Evolutionary conservation across 2,888 invertebrate genomes (phyloP).

Genomic region (Leptinotarsa rubiginosa): DNA sequence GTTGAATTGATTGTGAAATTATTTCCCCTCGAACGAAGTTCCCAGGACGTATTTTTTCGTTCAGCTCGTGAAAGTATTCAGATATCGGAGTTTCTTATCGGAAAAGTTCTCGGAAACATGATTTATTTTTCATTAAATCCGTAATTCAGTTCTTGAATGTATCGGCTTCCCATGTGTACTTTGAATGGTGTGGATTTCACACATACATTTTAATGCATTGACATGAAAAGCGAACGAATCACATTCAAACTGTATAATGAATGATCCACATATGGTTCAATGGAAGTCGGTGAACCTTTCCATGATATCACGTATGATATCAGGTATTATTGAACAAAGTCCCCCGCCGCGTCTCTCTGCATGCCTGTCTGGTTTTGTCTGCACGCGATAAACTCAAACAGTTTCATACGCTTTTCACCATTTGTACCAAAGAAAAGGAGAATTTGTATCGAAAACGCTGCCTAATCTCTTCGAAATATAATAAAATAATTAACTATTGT

Average conservation of each 20-base stretch:
- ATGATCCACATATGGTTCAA: too few relatives aligned
- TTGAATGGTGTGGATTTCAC: neutral
- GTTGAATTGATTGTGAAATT: constrained; percentile 38
- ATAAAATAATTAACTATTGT: too few relatives aligned
- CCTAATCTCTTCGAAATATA: too few relatives aligned
- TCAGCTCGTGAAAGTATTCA: constrained; percentile 24
- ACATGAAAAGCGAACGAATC: neutral
- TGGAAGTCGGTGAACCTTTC: too few relatives aligned
- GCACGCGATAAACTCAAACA: too few relatives aligned
- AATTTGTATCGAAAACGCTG: too few relatives aligned
- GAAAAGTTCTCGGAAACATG: neutral
- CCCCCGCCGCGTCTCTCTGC: too few relatives aligned
- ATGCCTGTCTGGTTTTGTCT: too few relatives aligned
- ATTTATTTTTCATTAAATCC: constrained; percentile 5
- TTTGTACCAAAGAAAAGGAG: too few relatives aligned
- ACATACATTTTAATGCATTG: neutral
- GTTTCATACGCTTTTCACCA: too few relatives aligned
- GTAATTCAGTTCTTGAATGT: neutral
- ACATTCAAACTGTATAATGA: neutral
- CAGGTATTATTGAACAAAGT: too few relatives aligned
- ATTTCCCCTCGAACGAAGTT: constrained; percentile 24
- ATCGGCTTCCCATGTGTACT: neutral
- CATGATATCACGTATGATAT: too few relatives aligned
- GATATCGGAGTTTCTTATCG: constrained; percentile 15
- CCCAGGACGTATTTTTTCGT: constrained; percentile 27